Percentiles rank a stretch among this genome's conserved stretches.
phyloP scores from a whole-genome alignment of 1,140 invertebrate species.

The Gyrodactylus salaris region DNA sequence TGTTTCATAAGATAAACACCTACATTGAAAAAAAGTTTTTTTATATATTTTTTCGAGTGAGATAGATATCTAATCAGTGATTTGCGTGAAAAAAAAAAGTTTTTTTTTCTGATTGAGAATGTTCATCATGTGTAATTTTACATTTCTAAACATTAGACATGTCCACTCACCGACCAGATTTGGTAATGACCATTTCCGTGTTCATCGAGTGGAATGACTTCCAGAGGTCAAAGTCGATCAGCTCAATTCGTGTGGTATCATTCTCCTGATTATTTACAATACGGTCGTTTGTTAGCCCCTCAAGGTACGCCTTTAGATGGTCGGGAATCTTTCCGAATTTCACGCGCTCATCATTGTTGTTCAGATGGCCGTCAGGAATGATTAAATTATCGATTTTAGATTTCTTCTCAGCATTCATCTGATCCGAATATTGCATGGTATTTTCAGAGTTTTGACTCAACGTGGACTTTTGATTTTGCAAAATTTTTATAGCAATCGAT shows the following conservation, averaged over 20 bases:
- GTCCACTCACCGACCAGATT: constrained; percentile 53
- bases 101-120: too few species aligned
- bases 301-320: background rate
- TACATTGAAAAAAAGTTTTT: too few species aligned
- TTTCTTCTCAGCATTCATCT: background rate
- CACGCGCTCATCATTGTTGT: background rate
- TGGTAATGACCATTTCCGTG: constrained; percentile 85
- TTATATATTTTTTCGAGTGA: too few species aligned
- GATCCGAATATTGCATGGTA: background rate
- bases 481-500: background rate
- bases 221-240: constrained; percentile 78
- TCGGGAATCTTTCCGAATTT: background rate
- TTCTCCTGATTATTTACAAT: constrained; percentile 19
- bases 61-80: too few species aligned
- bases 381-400: background rate
- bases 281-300: background rate
- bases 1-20: too few species aligned
- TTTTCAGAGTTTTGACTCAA: background rate
- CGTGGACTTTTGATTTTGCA: background rate
- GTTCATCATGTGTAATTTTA: too few species aligned
- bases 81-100: too few species aligned
- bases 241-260: constrained; percentile 65
- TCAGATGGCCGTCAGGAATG: background rate
- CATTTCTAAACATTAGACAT: constrained; percentile 11
- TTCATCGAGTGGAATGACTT: constrained; percentile 79